Evolutionary conservation across 2,797 vertebrate species (phyloP).

Genomic region (Malacoctenus gilli): DNA sequence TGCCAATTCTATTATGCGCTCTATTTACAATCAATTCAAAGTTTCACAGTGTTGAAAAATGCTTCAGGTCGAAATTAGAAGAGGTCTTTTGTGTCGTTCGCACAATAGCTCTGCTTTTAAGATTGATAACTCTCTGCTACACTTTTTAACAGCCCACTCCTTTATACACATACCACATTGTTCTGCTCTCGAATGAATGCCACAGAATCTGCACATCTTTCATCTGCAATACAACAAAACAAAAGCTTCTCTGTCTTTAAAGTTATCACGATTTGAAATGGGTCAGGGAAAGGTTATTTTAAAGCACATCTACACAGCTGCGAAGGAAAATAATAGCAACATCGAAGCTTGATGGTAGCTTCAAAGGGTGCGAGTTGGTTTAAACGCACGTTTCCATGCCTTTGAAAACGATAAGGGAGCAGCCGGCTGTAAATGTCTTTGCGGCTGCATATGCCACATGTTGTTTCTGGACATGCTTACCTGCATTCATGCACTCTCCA

Average conservation of each 20-base stretch:
- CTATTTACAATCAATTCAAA: no score
- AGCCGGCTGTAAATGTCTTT: slow-evolving; percentile 2
- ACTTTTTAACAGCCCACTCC: slow-evolving; percentile 2
- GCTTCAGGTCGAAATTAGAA: no score
- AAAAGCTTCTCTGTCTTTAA: background rate
- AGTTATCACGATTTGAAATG: background rate
- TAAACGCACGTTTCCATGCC: slow-evolving; percentile 16
- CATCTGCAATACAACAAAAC: slow-evolving; percentile 6
- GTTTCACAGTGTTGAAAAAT: no score
- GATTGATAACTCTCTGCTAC: slow-evolving; percentile 6
- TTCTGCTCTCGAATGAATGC: background rate
- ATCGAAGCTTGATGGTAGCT: slow-evolving; percentile 18
- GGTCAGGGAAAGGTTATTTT: slow-evolving; percentile 16
- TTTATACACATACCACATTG: no score
- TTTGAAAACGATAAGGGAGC: slow-evolving; percentile 6
- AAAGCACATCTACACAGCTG: no score
- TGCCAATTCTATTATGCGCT: no score
- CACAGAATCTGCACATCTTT: slow-evolving; percentile 26
- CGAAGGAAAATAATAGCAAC: slow-evolving; percentile 24
- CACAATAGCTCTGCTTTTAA: background rate
- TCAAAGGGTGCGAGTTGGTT: slow-evolving; percentile 23
- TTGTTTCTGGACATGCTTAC: slow-evolving; percentile 54
- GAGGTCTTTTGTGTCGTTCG: background rate
- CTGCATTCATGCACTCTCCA: slow-evolving; percentile 93
- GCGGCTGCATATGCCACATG: background rate